Percentiles rank a stretch among this genome's conserved stretches.
Conservation (phyloP, 2,888 invertebrate species). For the Eurois occulta region DNA sequence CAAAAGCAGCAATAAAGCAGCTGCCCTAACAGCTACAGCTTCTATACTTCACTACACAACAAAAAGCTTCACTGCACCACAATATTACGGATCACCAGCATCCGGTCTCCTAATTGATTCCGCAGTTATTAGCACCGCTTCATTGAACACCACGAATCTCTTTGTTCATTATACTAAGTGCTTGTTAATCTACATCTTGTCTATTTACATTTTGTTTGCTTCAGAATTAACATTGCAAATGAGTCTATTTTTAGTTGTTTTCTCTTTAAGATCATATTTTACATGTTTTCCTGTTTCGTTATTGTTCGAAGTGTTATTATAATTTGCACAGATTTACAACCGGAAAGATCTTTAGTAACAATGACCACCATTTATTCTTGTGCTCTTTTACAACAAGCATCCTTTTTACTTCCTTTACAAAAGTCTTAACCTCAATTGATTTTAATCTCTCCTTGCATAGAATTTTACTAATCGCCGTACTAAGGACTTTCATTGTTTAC, state of each 20-base stretch:
- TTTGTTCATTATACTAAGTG: conserved; percentile 62
- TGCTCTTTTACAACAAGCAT: conserved; percentile 10
- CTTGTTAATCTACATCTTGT: conserved; percentile 47
- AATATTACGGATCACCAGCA: conserved; percentile 27
- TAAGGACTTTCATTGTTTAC: conserved; percentile 68
- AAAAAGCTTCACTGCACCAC: conserved; percentile 32
- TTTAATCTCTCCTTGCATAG: conserved; percentile 58
- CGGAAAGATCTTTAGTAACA: conserved; percentile 4
- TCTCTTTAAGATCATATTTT: conserved; percentile 11
- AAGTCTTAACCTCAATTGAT: conserved; percentile 58
- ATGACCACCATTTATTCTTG: conserved; percentile 3
- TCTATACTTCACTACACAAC: conserved; percentile 12
- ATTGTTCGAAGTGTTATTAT: not conserved
- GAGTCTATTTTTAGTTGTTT: conserved; percentile 34
- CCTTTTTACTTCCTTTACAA: conserved; percentile 14
- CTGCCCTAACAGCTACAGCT: not conserved
- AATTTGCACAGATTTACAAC: not conserved
- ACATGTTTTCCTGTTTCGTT: conserved; percentile 20
- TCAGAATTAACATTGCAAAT: conserved; percentile 56
- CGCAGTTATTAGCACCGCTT: conserved; percentile 57
- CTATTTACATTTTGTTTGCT: conserved; percentile 44
- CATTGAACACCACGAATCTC: conserved; percentile 43
- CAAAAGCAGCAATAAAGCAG: not conserved
- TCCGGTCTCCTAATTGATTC: conserved; percentile 63
- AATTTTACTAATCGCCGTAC: conserved; percentile 56